Conservation (phyloP, 2,888 invertebrate genomes). For the Leucophenga montana region DNA sequence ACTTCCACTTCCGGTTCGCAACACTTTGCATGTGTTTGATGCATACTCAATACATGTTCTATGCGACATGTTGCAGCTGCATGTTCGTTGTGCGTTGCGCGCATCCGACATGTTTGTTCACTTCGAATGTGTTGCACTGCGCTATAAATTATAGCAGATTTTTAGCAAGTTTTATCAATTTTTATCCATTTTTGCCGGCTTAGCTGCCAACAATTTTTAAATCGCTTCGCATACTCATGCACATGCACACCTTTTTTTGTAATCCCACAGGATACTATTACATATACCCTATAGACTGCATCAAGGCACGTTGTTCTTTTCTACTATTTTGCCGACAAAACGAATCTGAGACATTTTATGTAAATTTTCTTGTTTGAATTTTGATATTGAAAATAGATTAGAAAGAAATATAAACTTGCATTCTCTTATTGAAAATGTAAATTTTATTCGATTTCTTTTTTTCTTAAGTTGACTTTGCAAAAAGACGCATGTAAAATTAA, state of each 20-base stretch:
- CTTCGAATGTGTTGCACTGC: not conserved
- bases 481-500: not conserved
- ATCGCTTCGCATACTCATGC: not conserved
- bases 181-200: not conserved
- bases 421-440: conserved; percentile 10
- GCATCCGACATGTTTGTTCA: not conserved
- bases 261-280: not conserved
- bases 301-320: not conserved
- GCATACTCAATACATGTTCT: conserved; percentile 1
- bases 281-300: not conserved
- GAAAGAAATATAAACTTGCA: not conserved
- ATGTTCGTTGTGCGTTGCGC: too few relatives aligned
- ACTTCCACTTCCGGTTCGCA: conserved; percentile 30
- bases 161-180: not conserved
- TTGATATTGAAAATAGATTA: conserved; percentile 10
- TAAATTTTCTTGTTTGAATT: conserved; percentile 10
- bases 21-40: not conserved
- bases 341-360: not conserved
- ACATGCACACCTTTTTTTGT: not conserved
- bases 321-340: not conserved
- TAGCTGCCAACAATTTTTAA: not conserved
- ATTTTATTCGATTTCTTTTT: not conserved
- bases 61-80: conserved; percentile 8
- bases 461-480: not conserved
- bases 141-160: conserved; percentile 7